phyloP scores from a whole-genome alignment of 2,888 invertebrate genomes.

The Drosophila monieri region DNA sequence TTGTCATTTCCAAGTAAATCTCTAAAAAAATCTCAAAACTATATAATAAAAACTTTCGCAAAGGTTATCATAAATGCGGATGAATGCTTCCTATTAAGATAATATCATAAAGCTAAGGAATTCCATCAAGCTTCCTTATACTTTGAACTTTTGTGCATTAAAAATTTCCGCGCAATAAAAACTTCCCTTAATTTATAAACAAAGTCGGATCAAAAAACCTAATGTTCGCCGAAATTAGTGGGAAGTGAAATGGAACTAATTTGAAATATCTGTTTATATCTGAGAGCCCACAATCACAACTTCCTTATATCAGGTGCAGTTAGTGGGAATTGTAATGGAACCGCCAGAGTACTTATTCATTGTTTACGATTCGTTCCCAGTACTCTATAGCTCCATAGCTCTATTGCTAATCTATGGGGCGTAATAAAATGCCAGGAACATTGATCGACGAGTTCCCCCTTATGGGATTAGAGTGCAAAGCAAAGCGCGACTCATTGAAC shows the following conservation, averaged over 20 bases:
- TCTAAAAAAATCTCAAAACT: background rate
- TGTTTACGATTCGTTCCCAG: slow-evolving; percentile 1
- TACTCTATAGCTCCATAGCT: background rate
- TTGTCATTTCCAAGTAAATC: background rate
- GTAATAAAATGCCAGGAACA: slow-evolving; percentile 10
- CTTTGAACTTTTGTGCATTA: background rate
- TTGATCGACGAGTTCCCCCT: background rate
- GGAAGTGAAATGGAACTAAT: slow-evolving; percentile 3
- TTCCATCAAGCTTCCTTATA: background rate
- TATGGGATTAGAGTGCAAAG: slow-evolving; percentile 15
- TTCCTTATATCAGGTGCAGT: slow-evolving; percentile 8
- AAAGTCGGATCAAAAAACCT: slow-evolving; percentile 2
- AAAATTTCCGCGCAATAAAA: background rate
- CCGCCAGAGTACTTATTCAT: slow-evolving; percentile 1
- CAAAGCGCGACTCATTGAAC: slow-evolving; percentile 19
- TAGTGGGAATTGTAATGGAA: slow-evolving; percentile 13
- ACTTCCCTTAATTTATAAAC: background rate
- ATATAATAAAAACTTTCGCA: too few species aligned
- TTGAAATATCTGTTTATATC: background rate
- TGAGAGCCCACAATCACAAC: background rate
- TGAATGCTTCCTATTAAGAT: background rate
- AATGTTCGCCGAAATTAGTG: slow-evolving; percentile 5
- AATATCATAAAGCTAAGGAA: background rate
- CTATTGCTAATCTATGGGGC: background rate
- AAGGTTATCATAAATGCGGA: too few species aligned